A percentile compares a stretch with the other conserved stretches of the same genome.
These are phyloP conservation scores for Vidua macroura DNA, from an alignment of 2,113 vertebrate genomes.

Conservation along the genomic window DNA sequence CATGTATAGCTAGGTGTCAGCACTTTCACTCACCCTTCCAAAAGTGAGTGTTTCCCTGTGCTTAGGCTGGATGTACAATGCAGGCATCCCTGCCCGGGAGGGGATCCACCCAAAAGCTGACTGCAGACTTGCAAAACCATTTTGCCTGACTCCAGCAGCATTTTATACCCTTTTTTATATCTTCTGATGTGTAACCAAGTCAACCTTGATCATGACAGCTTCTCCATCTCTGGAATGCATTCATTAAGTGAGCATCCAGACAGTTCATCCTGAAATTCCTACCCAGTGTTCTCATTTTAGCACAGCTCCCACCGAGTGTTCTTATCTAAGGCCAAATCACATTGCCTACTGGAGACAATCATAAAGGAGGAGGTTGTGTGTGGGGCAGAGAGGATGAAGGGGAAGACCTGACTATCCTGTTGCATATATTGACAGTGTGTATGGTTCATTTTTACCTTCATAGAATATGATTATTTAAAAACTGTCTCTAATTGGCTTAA, in stretches of 20 bases:
- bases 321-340: neutral
- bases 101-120: neutral
- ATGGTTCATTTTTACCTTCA: neutral
- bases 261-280: neutral
- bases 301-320: neutral
- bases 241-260: neutral
- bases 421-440: neutral
- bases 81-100: rapidly evolving
- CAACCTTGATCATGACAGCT: neutral
- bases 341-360: neutral
- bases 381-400: neutral
- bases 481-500: conserved; percentile 3
- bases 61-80: neutral
- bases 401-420: rapidly evolving
- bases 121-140: neutral
- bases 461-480: neutral
- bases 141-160: neutral
- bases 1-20: neutral
- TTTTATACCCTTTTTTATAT: neutral
- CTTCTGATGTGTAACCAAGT: too few species aligned
- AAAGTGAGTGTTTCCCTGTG: neutral
- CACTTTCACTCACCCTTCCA: neutral
- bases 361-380: neutral
- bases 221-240: neutral
- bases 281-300: neutral